Conservation (phyloP, 1,140 invertebrate species). For the Anadara kagoshimensis region DNA sequence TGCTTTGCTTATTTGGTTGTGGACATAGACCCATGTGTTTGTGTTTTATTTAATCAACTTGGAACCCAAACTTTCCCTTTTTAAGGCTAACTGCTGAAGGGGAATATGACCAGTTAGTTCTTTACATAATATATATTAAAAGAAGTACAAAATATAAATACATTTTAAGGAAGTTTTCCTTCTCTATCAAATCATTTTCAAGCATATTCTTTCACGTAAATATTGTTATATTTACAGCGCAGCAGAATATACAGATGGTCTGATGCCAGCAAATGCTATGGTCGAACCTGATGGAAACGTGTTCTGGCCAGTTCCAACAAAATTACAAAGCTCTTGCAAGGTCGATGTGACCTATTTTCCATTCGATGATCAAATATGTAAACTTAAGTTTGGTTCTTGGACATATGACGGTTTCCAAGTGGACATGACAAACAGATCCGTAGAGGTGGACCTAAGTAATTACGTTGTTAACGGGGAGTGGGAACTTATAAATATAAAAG, state of each 20-base stretch:
- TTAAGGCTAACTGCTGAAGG: no score
- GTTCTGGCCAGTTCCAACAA: conserved; percentile 97
- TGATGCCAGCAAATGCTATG: conserved; percentile 74
- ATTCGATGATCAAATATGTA: conserved; percentile 91
- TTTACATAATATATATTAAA: no score
- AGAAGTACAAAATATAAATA: no score
- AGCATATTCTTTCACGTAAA: no score
- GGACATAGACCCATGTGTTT: no score
- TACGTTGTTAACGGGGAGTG: conserved; percentile 78
- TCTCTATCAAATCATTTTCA: no score
- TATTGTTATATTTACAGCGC: conserved; percentile 59
- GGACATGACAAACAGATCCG: conserved; percentile 65
- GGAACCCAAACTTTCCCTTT: no score
- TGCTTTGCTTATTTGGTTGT: no score
- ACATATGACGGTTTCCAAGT: conserved; percentile 83
- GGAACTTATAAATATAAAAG: conserved; percentile 76
- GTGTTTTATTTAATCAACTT: no score
- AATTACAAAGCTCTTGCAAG: conserved; percentile 92
- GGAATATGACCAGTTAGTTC: no score
- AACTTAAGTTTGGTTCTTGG: conserved; percentile 92
- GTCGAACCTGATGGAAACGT: conserved; percentile 91
- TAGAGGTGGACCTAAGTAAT: conserved; percentile 77
- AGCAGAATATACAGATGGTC: conserved; percentile 67
- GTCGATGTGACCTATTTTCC: conserved; percentile 79
- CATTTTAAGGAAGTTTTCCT: no score